Evolutionary conservation across 1,140 invertebrate species (phyloP).

Genomic region (Pteromalus puparum): DNA sequence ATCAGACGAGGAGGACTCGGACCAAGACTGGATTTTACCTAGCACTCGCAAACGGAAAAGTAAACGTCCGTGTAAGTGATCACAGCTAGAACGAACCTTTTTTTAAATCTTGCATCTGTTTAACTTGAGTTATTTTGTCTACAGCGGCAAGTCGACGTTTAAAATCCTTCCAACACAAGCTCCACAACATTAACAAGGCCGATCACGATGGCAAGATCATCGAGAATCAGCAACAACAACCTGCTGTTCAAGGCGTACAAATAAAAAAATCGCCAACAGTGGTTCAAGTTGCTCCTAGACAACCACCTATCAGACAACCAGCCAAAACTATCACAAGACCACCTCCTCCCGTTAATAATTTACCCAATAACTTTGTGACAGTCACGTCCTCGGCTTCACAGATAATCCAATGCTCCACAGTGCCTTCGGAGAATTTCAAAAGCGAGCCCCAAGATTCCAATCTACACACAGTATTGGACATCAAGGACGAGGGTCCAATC

Average conservation of each 20-base stretch:
- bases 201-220: constrained; percentile 39
- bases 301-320: not conserved
- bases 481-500: constrained; percentile 64
- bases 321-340: not conserved
- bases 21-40: constrained; percentile 72
- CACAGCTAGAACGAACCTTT: not conserved
- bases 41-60: constrained; percentile 69
- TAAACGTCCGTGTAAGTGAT: constrained; percentile 68
- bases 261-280: not conserved
- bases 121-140: constrained; percentile 41
- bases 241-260: not conserved
- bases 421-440: constrained; percentile 29
- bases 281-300: not conserved
- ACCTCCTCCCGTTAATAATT: not conserved
- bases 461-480: constrained; percentile 70
- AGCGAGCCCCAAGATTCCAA: constrained; percentile 51
- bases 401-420: not conserved
- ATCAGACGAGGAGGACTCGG: constrained; percentile 67
- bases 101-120: not conserved
- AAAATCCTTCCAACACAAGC: constrained; percentile 64
- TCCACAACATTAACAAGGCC: constrained; percentile 60
- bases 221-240: not conserved
- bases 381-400: not conserved
- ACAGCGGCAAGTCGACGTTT: constrained; percentile 64
- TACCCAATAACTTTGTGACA: not conserved